A percentile compares a stretch with the other conserved stretches of the same genome.
phyloP scores from a whole-genome alignment of 2,888 invertebrate species.

The Acleris literana region DNA sequence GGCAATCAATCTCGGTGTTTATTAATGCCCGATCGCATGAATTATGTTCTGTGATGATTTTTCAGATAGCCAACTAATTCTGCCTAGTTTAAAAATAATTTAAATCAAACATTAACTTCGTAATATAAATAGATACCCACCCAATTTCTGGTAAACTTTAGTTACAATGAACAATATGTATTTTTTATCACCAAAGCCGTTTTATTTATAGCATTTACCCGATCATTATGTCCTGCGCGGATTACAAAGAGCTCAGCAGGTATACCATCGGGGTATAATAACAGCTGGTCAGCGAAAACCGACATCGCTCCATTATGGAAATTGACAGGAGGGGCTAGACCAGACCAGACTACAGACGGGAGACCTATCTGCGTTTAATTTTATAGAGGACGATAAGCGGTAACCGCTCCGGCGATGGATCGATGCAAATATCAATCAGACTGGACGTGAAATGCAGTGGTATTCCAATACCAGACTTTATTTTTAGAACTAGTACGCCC shows the following conservation, averaged over 20 bases:
- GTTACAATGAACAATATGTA: too few species aligned
- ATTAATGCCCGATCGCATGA: background rate
- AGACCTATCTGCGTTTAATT: constrained; percentile 12
- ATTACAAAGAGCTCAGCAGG: constrained; percentile 42
- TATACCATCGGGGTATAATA: constrained; percentile 46
- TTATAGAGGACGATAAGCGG: constrained; percentile 12
- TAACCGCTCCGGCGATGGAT: background rate
- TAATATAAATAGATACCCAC: too few species aligned
- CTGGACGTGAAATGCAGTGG: too few species aligned
- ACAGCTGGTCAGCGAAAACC: constrained; percentile 66
- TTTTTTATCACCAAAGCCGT: constrained; percentile 37
- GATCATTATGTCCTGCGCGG: constrained; percentile 43
- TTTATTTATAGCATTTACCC: constrained; percentile 41
- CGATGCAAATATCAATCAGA: too few species aligned
- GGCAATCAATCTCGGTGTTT: constrained; percentile 2
- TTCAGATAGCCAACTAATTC: too few species aligned
- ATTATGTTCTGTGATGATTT: too few species aligned
- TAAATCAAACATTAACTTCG: too few species aligned
- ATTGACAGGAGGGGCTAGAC: constrained; percentile 58
- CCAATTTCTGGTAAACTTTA: too few species aligned
- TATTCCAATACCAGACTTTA: too few species aligned
- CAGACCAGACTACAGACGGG: constrained; percentile 42
- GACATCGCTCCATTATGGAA: constrained; percentile 67
- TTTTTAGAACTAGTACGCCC: too few species aligned
- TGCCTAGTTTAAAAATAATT: too few species aligned